These are phyloP conservation scores for Alligator sinensis DNA, from an alignment of 2,113 vertebrate species.

Conservation along the genomic window DNA sequence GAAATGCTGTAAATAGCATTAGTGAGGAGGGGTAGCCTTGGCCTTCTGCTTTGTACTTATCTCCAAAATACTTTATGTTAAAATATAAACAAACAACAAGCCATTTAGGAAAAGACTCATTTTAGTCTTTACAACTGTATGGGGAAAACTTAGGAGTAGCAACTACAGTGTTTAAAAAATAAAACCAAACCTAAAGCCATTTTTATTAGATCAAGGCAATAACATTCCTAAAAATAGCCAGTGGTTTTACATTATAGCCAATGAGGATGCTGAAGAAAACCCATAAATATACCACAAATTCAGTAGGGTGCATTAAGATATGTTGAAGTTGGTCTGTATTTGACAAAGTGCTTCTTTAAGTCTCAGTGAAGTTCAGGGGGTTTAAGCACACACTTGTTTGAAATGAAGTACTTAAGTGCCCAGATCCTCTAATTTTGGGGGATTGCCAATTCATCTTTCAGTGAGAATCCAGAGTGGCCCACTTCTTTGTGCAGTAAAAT, in stretches of 20 bases:
- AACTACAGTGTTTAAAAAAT: no score
- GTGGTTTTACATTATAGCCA: rapidly evolving
- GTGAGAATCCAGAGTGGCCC: conserved; percentile 30
- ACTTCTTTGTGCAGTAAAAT: conserved; percentile 2
- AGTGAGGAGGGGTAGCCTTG: conserved; percentile 49
- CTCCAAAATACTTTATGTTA: background rate
- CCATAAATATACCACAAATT: no score
- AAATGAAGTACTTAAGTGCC: background rate
- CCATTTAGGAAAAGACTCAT: background rate
- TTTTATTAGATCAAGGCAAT: background rate
- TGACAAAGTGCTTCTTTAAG: background rate
- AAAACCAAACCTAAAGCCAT: no score
- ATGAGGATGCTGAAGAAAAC: background rate
- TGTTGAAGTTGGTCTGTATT: background rate
- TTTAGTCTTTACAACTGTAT: background rate
- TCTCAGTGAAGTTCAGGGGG: background rate
- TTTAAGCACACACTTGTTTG: background rate
- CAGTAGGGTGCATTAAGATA: background rate
- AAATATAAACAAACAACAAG: conserved; percentile 56
- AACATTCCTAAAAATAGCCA: rapidly evolving
- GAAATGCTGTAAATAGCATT: conserved; percentile 57
- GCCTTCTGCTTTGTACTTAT: conserved; percentile 55
- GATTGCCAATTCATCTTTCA: background rate
- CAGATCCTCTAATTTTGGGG: background rate
- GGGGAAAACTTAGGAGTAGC: background rate